Evolutionary conservation across 2,888 invertebrate genomes (phyloP), one percentile per base, ranked within the genome.

Genomic region (Stenolophus ochropezus): DNA sequence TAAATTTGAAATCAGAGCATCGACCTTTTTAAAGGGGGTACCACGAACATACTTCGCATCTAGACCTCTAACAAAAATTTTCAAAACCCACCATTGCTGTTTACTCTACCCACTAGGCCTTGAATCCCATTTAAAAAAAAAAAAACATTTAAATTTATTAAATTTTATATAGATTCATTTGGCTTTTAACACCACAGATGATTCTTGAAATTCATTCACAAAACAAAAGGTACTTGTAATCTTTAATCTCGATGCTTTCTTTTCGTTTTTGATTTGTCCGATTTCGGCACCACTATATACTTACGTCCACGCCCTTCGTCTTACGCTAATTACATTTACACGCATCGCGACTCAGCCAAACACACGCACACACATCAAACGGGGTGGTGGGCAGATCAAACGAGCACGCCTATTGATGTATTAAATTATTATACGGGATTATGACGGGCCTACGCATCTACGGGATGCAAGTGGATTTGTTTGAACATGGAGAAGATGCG

Each of bases 311-410:
- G 14, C 61, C 61, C 61, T 61, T 21, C 61, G 61, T 61, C 58
- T 33, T 49, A 23, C n/a, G 65, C 61, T 78, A 78, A 61, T 78
- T 78, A 56, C 65, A 65, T 21, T 78, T 18, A 61, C 21, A 47
- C 49, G 23, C 49, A 61, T n/a, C 33, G 53, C 18, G 53, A 18
- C 16, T 8, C 23, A 14, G 23, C 23, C n/a, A 0, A 27, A 65
- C 33, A 69, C 33, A 69, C 33, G 27, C 33, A 69, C 33, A 33
- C 65, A 18, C 33, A 69, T 5, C 33, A 18, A 2, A 27, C 8
- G 18, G 27, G 61, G 27, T 42, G 49, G 78, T 78, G 78, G 78
- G 78, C 16, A 78, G 78, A 78, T 78, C 78, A 78, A 78, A 61
- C 78, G 74, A 78, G 58, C 61, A 58, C 58, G 78, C 78, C 78